Conservation (phyloP, 2,113 vertebrate genomes). For the Dicerorhinus sumatrensis region DNA sequence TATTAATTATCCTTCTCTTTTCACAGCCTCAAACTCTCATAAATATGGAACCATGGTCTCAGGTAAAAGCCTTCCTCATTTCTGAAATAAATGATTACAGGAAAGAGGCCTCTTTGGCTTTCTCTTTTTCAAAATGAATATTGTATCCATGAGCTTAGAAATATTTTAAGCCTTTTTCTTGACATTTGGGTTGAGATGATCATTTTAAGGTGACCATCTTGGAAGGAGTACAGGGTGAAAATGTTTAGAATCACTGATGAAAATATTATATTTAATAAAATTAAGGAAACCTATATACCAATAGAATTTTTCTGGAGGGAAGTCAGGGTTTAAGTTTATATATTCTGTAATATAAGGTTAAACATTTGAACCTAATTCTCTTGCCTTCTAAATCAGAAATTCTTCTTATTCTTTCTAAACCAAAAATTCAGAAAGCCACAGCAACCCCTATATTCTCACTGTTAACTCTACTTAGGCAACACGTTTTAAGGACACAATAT, state of each 20-base stretch:
- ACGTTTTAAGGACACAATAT: background rate
- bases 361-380: background rate
- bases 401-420: conserved; percentile 5
- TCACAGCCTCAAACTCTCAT: background rate
- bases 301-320: background rate
- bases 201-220: background rate
- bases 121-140: conserved; percentile 17
- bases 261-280: conserved; percentile 14
- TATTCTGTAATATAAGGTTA: background rate
- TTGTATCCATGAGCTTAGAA: background rate
- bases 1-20: conserved; percentile 8
- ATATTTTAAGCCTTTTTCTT: background rate
- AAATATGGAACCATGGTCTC: background rate
- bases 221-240: background rate
- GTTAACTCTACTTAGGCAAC: background rate
- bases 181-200: background rate
- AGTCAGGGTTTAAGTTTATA: background rate
- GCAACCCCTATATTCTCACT: background rate
- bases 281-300: background rate
- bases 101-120: background rate
- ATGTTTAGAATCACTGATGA: background rate
- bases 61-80: background rate
- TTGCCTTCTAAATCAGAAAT: conserved; percentile 10
- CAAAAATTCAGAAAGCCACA: background rate
- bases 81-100: background rate